phyloP scores from a whole-genome alignment of 2,888 invertebrate genomes.

The Chrysolina americana region DNA sequence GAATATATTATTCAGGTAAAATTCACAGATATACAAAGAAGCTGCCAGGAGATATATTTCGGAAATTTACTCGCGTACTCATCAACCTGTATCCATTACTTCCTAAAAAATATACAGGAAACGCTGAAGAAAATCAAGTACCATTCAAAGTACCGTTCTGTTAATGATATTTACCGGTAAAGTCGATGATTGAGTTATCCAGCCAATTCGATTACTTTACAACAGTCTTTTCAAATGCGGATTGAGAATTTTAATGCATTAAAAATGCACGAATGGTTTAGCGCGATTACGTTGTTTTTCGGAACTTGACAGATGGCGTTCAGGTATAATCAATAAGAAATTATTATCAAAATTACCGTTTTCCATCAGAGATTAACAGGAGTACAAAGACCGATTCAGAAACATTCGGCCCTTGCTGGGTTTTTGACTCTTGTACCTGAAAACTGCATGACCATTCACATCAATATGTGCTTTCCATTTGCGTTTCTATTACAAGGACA shows the following conservation, averaged over 20 bases:
- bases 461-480: no score
- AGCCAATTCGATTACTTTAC: not conserved
- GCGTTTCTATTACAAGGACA: no score
- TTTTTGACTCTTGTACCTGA: no score
- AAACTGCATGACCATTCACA: no score
- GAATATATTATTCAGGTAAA: no score
- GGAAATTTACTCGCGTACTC: not conserved
- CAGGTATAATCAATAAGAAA: not conserved
- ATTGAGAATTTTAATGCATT: not conserved
- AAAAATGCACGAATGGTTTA: not conserved
- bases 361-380: not conserved
- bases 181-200: slow-evolving; percentile 4
- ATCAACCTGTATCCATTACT: not conserved
- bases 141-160: slow-evolving; percentile 5
- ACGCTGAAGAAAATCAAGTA: not conserved
- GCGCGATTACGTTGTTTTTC: not conserved
- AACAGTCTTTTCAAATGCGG: not conserved
- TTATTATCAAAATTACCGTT: not conserved
- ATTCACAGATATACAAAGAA: no score
- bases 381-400: no score
- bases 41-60: no score
- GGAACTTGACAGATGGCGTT: not conserved
- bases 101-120: slow-evolving; percentile 1
- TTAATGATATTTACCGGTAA: not conserved
- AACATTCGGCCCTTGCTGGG: no score